These are phyloP conservation scores for Hydrotaea cyrtoneurina DNA, from an alignment of 2,888 invertebrate genomes.

Conservation along the genomic window DNA sequence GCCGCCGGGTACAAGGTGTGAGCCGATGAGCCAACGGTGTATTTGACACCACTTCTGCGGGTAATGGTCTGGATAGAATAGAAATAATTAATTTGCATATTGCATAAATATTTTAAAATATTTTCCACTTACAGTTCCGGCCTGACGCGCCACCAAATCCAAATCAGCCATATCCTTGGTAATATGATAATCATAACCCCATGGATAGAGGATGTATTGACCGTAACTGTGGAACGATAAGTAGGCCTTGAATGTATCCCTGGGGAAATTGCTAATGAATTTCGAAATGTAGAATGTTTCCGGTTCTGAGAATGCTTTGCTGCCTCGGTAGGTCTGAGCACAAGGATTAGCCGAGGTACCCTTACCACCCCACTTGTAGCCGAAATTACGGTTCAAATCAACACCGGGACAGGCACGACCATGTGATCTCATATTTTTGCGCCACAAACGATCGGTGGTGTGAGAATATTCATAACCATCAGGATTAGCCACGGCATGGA, in stretches of 20 bases:
- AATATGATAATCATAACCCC: conserved; percentile 90
- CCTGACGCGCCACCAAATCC: conserved; percentile 85
- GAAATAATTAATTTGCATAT: conserved; percentile 13
- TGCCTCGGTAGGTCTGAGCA: conserved; percentile 90
- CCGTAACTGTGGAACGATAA: conserved; percentile 92
- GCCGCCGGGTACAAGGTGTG: conserved; percentile 90
- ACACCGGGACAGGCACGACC: conserved; percentile 86
- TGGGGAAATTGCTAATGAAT: conserved; percentile 81
- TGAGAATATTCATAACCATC: conserved; percentile 95
- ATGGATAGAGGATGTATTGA: conserved; percentile 92
- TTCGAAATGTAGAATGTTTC: conserved; percentile 88
- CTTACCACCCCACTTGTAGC: conserved; percentile 92
- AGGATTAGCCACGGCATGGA: conserved; percentile 89
- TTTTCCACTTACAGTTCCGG: conserved; percentile 83
- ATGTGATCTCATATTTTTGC: conserved; percentile 86
- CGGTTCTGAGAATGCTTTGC: conserved; percentile 91
- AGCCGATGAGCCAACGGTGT: conserved; percentile 89
- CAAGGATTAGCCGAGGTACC: conserved; percentile 93
- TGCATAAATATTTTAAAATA: too few species aligned
- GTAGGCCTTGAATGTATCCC: conserved; percentile 85
- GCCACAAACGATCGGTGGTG: conserved; percentile 90
- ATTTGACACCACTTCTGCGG: conserved; percentile 82
- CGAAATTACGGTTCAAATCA: conserved; percentile 93
- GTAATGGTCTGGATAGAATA: conserved; percentile 73
- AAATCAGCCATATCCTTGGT: conserved; percentile 87